Evolutionary conservation across 2,888 invertebrate species (phyloP).

Genomic region (Plagodis dolabraria): DNA sequence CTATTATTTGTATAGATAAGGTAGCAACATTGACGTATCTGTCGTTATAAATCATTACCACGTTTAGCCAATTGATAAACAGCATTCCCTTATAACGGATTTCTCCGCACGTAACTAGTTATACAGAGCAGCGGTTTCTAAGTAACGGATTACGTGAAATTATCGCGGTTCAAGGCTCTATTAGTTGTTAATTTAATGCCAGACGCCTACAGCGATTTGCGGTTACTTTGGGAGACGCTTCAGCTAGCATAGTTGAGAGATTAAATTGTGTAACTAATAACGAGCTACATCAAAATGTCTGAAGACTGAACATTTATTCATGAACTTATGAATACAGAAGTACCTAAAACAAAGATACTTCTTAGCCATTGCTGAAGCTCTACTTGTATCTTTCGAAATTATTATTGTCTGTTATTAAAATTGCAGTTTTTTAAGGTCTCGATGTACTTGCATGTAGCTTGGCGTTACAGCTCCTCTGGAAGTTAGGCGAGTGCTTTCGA

Average conservation of each 20-base stretch:
- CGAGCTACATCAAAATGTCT: not conserved
- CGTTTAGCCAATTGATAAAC: too few species aligned
- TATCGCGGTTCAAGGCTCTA: slow-evolving; percentile 7
- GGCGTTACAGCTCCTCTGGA: too few species aligned
- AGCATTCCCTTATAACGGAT: too few species aligned
- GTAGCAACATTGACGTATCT: too few species aligned
- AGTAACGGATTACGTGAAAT: slow-evolving; percentile 10
- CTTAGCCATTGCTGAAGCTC: too few species aligned
- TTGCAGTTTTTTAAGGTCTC: not conserved
- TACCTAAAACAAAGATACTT: too few species aligned
- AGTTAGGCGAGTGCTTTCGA: too few species aligned
- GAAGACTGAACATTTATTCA: not conserved
- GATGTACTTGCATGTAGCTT: too few species aligned
- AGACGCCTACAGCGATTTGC: slow-evolving; percentile 13
- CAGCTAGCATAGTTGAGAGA: slow-evolving; percentile 6
- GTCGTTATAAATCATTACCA: too few species aligned
- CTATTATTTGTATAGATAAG: too few species aligned
- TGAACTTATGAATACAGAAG: not conserved
- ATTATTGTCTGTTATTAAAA: not conserved
- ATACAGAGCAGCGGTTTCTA: not conserved
- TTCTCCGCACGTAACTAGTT: too few species aligned
- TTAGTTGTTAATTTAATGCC: slow-evolving; percentile 14
- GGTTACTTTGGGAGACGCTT: slow-evolving; percentile 10
- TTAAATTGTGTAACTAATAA: slow-evolving; percentile 4
- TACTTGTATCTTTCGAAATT: not conserved